Base-by-base conservation (phyloP, 2,888 invertebrate species). In the Cantharis lateralis region DNA sequence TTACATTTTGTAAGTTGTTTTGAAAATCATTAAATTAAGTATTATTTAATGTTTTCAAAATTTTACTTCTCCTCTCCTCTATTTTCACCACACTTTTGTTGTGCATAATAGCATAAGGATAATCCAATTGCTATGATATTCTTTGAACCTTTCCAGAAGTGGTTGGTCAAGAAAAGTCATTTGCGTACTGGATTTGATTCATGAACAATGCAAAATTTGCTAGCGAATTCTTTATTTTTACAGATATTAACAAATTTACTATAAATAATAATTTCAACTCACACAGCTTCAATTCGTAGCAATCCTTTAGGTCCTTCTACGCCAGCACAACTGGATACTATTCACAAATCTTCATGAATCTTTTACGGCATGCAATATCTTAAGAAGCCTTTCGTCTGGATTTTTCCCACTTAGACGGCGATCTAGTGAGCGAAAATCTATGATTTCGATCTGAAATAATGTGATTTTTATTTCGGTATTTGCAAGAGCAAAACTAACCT, bases 381-480 rank as follows among this genome's bases (percentile, higher is more conserved):
- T 89, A 61, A 87, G 85, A 10, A 92, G 85, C 64, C 90, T 89
- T 76, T 85, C 86, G 77, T 88, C 84, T 85, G 92, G 88, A 76
- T 89, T 89, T 76, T 91, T 86, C 2, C 87, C 85, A 15, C 89
- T 85, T 71, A 93, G 84, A 87, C 91, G 91, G 73, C 91, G 89
- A 80, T 91, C 90, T 80, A 94, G 87, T 84, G 92, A 91, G 75
- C 91, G 91, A 81, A 94, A 94, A 85, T 94, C 94, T 1, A 93
- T 92, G 62, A 91, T 88, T 85, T 94, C 94, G 82, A 93, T 90
- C 91, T 92, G 87, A 69, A 90, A 80, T 79, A 10, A 68, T 15
- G 32, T 9, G 26, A 1, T 18, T 15, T 10, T 24, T 13, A 68
- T 4, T 68, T 68, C 11, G 3, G 1, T 11, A 24, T 24, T 20